These are phyloP conservation scores for Progne subis DNA, from an alignment of 2,113 vertebrate genomes.

Conservation along the genomic window DNA sequence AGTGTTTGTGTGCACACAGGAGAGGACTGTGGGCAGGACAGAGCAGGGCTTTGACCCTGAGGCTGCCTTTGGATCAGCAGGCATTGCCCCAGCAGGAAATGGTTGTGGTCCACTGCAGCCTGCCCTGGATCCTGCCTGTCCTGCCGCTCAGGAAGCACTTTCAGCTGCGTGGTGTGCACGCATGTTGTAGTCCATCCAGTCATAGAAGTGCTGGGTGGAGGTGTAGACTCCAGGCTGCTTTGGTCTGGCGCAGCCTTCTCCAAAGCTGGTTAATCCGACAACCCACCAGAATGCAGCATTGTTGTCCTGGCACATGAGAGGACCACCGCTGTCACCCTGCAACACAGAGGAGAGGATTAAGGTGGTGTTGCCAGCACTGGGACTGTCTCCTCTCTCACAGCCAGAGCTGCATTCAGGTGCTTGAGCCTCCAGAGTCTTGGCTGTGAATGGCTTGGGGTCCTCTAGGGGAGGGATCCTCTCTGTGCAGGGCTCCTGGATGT, in stretches of 20 bases:
- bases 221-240: neutral
- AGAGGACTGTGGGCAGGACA: neutral
- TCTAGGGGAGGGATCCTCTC: neutral
- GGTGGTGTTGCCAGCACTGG: no score
- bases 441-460: no score
- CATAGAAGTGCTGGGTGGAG: neutral
- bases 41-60: neutral
- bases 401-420: neutral
- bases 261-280: neutral
- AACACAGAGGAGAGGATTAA: neutral
- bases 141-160: neutral
- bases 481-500: neutral
- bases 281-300: neutral
- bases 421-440: neutral
- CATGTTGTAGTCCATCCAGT: neutral
- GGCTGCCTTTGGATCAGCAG: neutral
- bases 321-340: neutral
- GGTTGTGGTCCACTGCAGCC: fast-evolving
- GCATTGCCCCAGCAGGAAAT: neutral
- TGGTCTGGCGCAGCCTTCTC: neutral
- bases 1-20: neutral
- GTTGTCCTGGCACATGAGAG: neutral
- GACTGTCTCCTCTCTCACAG: neutral
- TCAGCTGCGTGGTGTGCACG: no score
- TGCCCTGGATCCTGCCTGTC: neutral